phyloP scores from a whole-genome alignment of 1,140 invertebrate species.

The Acyrthosiphon pisum region DNA sequence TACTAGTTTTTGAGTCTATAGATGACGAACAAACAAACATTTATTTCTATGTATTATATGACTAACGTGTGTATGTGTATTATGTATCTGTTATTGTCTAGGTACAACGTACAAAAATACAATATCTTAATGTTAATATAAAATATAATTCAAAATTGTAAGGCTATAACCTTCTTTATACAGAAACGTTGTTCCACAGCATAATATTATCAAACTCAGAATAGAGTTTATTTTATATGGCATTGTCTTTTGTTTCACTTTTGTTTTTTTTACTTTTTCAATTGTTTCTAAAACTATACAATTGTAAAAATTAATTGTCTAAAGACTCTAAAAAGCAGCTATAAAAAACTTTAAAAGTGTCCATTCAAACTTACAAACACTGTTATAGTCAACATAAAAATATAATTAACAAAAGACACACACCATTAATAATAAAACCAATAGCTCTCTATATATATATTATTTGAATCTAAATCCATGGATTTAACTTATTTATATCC shows the following conservation, averaged over 20 bases:
- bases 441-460: not conserved
- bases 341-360: not conserved
- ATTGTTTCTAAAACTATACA: not conserved
- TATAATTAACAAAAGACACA: not conserved
- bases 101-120: not conserved
- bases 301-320: conserved; percentile 3
- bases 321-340: not conserved
- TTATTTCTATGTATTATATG: not conserved
- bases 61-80: not conserved
- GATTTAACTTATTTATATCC: not conserved
- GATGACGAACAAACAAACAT: too few species aligned
- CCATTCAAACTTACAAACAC: not conserved
- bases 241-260: not conserved
- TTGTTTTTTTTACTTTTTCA: not conserved
- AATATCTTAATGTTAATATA: not conserved
- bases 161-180: not conserved
- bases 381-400: not conserved
- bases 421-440: not conserved
- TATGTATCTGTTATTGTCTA: not conserved
- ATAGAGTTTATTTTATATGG: not conserved
- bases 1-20: too few species aligned
- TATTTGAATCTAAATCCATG: not conserved
- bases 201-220: not conserved
- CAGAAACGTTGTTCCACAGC: not conserved
- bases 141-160: not conserved